Evolutionary conservation across 1,140 invertebrate genomes (phyloP).

Genomic region (Pogonomyrmex californicus): DNA sequence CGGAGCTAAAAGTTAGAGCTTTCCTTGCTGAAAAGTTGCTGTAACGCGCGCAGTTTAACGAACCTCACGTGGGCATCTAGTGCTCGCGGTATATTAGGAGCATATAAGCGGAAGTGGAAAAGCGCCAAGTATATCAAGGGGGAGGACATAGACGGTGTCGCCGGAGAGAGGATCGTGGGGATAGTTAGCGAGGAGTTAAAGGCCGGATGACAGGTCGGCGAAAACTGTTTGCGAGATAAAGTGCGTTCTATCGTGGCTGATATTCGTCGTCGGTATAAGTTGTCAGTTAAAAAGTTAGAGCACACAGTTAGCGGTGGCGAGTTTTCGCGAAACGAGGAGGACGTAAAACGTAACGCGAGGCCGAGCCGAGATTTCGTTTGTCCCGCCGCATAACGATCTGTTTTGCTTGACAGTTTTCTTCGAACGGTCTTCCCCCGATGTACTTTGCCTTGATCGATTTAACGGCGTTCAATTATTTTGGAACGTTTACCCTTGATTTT

Average conservation of each 20-base stretch:
- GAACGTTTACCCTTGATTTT: not conserved
- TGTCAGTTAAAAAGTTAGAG: constrained; percentile 71
- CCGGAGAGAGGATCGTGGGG: constrained; percentile 7
- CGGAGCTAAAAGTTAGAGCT: not conserved
- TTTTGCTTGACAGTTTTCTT: constrained; percentile 11
- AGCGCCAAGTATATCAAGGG: constrained; percentile 33
- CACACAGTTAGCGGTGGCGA: constrained; percentile 55
- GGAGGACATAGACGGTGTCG: constrained; percentile 28
- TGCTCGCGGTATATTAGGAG: constrained; percentile 32
- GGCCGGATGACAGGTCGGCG: constrained; percentile 35
- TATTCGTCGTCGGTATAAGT: constrained; percentile 47
- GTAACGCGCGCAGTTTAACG: constrained; percentile 12
- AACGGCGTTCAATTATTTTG: not conserved
- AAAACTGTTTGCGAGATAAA: constrained; percentile 55
- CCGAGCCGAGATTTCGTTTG: constrained; percentile 25
- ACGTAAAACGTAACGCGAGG: constrained; percentile 22
- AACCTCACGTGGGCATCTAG: constrained; percentile 27
- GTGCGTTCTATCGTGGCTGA: not conserved
- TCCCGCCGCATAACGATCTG: not conserved
- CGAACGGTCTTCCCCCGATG: not conserved
- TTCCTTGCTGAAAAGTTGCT: not conserved
- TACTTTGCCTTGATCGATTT: not conserved
- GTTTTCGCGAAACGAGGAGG: constrained; percentile 56
- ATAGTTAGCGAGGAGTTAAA: constrained; percentile 56
- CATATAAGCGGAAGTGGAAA: constrained; percentile 31